Conservation (phyloP, 2,888 invertebrate species). For the Saturnia japonica region DNA sequence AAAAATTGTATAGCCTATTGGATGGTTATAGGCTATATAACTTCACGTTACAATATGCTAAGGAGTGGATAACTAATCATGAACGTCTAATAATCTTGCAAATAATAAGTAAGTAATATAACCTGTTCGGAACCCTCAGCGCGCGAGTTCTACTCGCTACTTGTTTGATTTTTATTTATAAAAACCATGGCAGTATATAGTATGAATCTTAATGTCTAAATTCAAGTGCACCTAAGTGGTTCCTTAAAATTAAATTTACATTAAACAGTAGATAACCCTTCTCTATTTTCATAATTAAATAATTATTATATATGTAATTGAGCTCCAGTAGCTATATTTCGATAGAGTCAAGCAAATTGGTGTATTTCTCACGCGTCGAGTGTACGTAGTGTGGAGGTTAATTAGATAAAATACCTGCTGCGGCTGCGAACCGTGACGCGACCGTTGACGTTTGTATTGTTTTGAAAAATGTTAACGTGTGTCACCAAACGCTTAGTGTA, state of each 20-base stretch:
- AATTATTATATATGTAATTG: not conserved
- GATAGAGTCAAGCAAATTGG: constrained; percentile 40
- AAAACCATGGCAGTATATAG: not conserved
- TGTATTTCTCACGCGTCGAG: constrained; percentile 45
- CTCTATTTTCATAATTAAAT: constrained; percentile 10
- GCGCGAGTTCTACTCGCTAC: too few species aligned
- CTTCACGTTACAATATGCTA: too few species aligned
- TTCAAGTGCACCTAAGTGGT: too few species aligned
- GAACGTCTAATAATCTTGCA: too few species aligned
- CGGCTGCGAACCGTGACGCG: constrained; percentile 41
- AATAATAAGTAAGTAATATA: too few species aligned
- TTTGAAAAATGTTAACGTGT: constrained; percentile 7
- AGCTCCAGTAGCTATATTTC: not conserved
- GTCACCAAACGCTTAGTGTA: not conserved
- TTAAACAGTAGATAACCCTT: not conserved
- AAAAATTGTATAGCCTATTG: too few species aligned
- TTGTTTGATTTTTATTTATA: not conserved
- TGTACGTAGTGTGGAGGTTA: constrained; percentile 25
- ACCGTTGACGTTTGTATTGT: constrained; percentile 27
- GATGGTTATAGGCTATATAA: too few species aligned
- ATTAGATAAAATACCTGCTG: constrained; percentile 46
- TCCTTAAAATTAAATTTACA: not conserved
- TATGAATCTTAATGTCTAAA: not conserved
- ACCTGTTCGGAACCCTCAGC: too few species aligned
- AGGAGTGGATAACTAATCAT: too few species aligned